Evolutionary conservation across 2,888 invertebrate genomes (phyloP).

Genomic region (Lymantria dispar): DNA sequence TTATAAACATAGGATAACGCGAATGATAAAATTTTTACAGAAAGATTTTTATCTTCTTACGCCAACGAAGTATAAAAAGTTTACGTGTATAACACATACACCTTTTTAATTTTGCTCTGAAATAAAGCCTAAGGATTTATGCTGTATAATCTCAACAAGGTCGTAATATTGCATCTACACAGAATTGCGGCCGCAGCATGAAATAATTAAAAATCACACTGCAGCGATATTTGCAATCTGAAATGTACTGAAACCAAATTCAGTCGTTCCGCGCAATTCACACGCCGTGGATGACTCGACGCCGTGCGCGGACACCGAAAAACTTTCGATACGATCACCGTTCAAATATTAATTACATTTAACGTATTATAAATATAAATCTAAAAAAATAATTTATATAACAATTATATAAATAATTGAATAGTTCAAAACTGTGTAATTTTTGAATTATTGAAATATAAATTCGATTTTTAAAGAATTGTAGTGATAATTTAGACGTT

Average conservation of each 20-base stretch:
- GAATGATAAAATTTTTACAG: no score
- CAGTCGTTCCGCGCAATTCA: constrained; percentile 28
- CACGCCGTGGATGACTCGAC: constrained; percentile 27
- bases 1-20: no score
- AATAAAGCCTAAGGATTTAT: neutral
- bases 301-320: constrained; percentile 5
- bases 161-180: constrained; percentile 7
- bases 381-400: neutral
- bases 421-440: neutral
- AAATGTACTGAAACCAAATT: constrained; percentile 2
- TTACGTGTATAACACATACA: no score
- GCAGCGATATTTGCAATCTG: constrained; percentile 25
- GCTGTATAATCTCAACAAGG: constrained; percentile 2
- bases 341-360: neutral
- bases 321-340: constrained; percentile 23
- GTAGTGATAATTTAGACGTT: neutral
- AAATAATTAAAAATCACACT: constrained; percentile 17
- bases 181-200: constrained; percentile 4
- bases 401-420: neutral
- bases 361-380: neutral
- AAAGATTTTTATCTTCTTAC: no score
- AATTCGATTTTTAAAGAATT: neutral
- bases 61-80: no score
- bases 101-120: no score
- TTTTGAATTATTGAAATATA: neutral